phyloP scores from a whole-genome alignment of 2,113 vertebrate species.

The Hippolais icterina region DNA sequence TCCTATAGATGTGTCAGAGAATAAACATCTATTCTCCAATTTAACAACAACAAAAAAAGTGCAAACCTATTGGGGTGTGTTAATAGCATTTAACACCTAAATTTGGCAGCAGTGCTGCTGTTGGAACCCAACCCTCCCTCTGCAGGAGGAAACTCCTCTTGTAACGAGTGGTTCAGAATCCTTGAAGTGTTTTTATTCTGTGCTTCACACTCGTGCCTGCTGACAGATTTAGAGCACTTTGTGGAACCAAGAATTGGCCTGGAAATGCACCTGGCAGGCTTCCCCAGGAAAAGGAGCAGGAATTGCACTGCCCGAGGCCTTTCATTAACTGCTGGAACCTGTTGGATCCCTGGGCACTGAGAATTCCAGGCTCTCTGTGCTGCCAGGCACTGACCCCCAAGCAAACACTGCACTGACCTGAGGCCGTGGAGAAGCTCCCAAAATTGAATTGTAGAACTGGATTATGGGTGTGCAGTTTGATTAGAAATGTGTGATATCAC shows the following conservation, averaged over 20 bases:
- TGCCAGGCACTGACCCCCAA: not conserved
- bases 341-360: not conserved
- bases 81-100: not conserved
- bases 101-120: not conserved
- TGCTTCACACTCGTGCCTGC: conserved; percentile 43
- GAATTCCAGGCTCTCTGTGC: not conserved
- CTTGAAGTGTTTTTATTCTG: conserved; percentile 29
- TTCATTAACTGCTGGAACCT: conserved; percentile 20
- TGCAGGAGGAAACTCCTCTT: not conserved
- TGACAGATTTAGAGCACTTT: conserved; percentile 69
- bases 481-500: too few species aligned
- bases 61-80: not conserved
- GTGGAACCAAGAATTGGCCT: conserved; percentile 64
- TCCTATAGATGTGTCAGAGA: not conserved
- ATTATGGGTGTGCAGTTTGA: too few species aligned
- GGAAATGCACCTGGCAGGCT: conserved; percentile 61
- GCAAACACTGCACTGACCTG: not conserved
- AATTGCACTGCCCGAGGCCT: conserved; percentile 25
- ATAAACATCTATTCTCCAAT: not conserved
- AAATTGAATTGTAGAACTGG: too few species aligned
- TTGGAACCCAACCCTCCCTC: not conserved
- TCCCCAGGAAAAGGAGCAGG: conserved; percentile 37
- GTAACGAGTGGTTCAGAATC: conserved; percentile 33
- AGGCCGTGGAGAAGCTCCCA: too few species aligned
- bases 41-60: too few species aligned